Percentiles rank a stretch among this genome's conserved stretches.
Evolutionary conservation across 2,797 vertebrate genomes (phyloP).

Genomic region (Hoplostethus atlanticus): DNA sequence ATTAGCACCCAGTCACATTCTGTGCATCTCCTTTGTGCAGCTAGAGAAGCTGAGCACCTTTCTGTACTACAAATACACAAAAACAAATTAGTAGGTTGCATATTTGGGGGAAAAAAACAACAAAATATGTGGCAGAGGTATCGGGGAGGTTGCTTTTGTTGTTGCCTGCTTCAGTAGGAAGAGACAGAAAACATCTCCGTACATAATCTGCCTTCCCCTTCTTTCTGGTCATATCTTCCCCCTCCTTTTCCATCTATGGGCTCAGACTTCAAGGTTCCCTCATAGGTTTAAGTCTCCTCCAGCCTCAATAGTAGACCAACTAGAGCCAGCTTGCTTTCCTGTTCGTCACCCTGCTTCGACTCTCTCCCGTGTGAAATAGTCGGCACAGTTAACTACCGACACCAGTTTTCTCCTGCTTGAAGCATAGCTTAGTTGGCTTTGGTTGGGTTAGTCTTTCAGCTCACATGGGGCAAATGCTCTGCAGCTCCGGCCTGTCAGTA

Average conservation of each 20-base stretch:
- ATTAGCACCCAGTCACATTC: not conserved
- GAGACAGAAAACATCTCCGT: no score
- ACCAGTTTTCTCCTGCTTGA: conserved; percentile 26
- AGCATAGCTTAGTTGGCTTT: conserved; percentile 7
- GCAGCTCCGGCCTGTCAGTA: conserved; percentile 6
- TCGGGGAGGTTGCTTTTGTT: no score
- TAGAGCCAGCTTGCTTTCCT: not conserved
- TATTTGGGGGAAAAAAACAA: no score
- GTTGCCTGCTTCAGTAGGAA: no score
- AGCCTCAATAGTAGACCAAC: conserved; percentile 11
- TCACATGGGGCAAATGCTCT: no score
- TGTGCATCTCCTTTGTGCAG: not conserved
- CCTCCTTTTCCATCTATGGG: not conserved
- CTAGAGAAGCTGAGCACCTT: no score
- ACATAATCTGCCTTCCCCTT: conserved; percentile 13
- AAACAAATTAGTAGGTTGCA: no score
- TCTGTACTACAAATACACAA: no score
- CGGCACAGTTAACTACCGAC: conserved; percentile 8
- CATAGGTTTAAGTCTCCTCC: not conserved
- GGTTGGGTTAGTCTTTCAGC: no score
- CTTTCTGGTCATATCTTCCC: not conserved
- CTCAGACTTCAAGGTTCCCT: not conserved
- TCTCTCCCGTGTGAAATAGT: conserved; percentile 3
- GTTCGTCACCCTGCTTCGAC: conserved; percentile 13
- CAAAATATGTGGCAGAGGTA: no score